These are phyloP conservation scores for Phortica magna DNA, from an alignment of 2,888 invertebrate species.

Conservation along the genomic window DNA sequence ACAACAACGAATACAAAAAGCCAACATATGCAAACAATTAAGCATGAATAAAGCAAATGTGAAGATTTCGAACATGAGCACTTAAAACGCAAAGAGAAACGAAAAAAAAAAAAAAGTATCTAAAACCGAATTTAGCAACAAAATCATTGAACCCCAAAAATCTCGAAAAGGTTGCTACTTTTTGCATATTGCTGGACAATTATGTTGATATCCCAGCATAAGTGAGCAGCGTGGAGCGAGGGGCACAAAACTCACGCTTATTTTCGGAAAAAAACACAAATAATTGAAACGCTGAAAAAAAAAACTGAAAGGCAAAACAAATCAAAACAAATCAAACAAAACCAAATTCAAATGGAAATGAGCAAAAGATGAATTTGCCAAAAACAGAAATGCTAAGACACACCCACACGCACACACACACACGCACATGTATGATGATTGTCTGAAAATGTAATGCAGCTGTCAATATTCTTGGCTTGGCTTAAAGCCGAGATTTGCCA, in stretches of 20 bases:
- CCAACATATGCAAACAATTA: constrained; percentile 32
- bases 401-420: not conserved
- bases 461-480: constrained; percentile 39
- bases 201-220: no score
- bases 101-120: not conserved
- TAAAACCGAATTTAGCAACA: no score
- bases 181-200: no score
- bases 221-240: no score
- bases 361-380: not conserved
- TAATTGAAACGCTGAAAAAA: constrained; percentile 10
- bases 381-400: not conserved
- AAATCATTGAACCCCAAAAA: no score
- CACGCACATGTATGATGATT: not conserved
- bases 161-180: no score
- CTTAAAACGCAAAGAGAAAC: not conserved
- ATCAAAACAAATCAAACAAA: not conserved
- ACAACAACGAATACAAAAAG: constrained; percentile 15
- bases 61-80: not conserved
- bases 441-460: constrained; percentile 44
- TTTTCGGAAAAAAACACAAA: constrained; percentile 16
- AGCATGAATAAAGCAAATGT: constrained; percentile 1
- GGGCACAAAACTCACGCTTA: no score
- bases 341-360: constrained; percentile 1
- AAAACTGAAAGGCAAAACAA: not conserved
- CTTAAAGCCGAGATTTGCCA: constrained; percentile 21